phyloP scores from a whole-genome alignment of 2,113 vertebrate genomes.

The Hirundichthys speculiger region DNA sequence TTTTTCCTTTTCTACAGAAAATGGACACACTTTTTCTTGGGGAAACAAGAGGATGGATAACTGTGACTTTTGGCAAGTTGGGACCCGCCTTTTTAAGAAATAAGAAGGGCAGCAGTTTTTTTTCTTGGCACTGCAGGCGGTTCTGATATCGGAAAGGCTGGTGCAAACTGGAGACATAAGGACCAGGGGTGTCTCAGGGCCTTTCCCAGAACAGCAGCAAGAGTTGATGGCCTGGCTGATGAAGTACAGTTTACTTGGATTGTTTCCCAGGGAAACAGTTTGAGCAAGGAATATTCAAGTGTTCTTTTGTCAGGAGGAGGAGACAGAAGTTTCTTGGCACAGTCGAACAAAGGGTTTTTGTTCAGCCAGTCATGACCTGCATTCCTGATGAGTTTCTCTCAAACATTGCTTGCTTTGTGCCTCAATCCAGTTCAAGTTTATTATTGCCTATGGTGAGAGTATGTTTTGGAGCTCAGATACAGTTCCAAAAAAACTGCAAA shows the following conservation, averaged over 20 bases:
- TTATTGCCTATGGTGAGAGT: slow-evolving; percentile 26
- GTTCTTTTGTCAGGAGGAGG: slow-evolving; percentile 40
- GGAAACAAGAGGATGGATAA: slow-evolving; percentile 5
- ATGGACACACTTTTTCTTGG: slow-evolving; percentile 9
- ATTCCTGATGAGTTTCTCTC: slow-evolving; percentile 44
- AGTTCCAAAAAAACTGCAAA: slow-evolving; percentile 22
- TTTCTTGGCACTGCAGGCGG: not conserved
- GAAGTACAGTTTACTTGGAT: slow-evolving; percentile 32
- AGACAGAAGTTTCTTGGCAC: slow-evolving; percentile 49
- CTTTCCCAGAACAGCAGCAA: slow-evolving; percentile 29
- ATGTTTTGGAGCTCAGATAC: slow-evolving; percentile 24
- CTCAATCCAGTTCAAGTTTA: slow-evolving; percentile 32
- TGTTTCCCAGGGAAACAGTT: slow-evolving; percentile 49
- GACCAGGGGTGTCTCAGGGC: slow-evolving; percentile 16
- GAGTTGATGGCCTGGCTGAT: slow-evolving; percentile 38
- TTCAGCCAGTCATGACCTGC: slow-evolving; percentile 34
- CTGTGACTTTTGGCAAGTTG: not conserved
- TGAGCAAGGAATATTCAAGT: slow-evolving; percentile 47
- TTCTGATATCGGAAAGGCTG: not conserved
- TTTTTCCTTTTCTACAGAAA: slow-evolving; percentile 19
- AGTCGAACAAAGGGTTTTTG: slow-evolving; percentile 13
- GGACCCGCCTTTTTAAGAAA: slow-evolving; percentile 1
- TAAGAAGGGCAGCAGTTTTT: not conserved
- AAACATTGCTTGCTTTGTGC: slow-evolving; percentile 25
- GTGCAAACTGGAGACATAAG: slow-evolving; percentile 16